These are phyloP conservation scores for Thymallus thymallus DNA, from an alignment of 2,113 vertebrate genomes.

Conservation along the genomic window DNA sequence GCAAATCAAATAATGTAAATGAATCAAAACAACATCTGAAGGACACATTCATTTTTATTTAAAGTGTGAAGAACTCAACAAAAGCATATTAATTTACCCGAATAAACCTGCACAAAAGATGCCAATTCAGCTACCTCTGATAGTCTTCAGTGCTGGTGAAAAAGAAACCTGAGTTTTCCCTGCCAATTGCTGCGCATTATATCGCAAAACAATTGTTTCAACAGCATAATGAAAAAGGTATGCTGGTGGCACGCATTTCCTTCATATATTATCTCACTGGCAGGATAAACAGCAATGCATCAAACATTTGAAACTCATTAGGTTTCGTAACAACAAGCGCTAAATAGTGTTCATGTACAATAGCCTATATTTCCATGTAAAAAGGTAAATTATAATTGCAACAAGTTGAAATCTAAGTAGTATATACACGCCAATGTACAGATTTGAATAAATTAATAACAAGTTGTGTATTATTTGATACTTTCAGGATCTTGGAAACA, in stretches of 20 bases:
- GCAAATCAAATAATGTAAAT: background rate
- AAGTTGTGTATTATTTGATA: conserved; percentile 82
- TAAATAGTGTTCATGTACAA: conserved; percentile 80
- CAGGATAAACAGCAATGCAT: conserved; percentile 67
- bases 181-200: conserved; percentile 42
- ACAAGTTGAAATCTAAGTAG: conserved; percentile 85
- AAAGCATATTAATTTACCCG: conserved; percentile 68
- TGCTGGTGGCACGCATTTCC: conserved; percentile 50
- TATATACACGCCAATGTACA: conserved; percentile 88
- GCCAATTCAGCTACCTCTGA: conserved; percentile 38
- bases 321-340: conserved; percentile 74
- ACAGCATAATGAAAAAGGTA: conserved; percentile 26
- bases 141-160: conserved; percentile 60
- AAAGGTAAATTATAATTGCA: conserved; percentile 80
- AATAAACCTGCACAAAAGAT: conserved; percentile 72
- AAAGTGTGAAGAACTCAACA: conserved; percentile 74
- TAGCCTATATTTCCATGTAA: conserved; percentile 75
- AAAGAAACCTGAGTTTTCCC: conserved; percentile 87
- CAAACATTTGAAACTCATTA: conserved; percentile 62
- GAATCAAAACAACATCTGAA: conserved; percentile 24
- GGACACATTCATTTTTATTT: conserved; percentile 72
- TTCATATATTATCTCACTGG: conserved; percentile 35
- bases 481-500: conserved; percentile 76
- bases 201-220: conserved; percentile 28
- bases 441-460: conserved; percentile 88